Evolutionary conservation across 1,140 invertebrate genomes (phyloP), one percentile per base, ranked within the genome.

Genomic region (Homalodisca vitripennis): DNA sequence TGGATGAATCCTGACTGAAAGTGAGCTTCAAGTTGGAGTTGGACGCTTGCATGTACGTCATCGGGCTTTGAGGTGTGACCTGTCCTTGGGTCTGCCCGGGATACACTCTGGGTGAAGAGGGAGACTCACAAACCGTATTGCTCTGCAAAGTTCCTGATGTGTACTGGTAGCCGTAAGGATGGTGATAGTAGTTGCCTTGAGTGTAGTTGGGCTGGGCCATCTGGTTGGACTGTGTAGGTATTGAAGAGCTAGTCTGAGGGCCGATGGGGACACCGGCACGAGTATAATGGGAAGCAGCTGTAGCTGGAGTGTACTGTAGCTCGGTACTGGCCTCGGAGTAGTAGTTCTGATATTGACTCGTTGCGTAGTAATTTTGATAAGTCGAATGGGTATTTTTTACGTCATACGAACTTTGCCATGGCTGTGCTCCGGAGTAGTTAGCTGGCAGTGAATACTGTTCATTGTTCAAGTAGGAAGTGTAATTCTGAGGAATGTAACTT

Each of bases 31-130:
- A 69, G 13, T 48, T 31, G 20, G 60, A 41, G 47, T 70, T 74
- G 13, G 73, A 72, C 1, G 74, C 74, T 64, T 75, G 73, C 71
- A 75, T 75, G 53, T 75, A 75, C 2, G 73, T 74, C 66, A 73
- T 68, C 6, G 69, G 60, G 41, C 69, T 73, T 27, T 63, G 64
- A 6, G 69, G 69, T n/a, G 69, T 57, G 17, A 51, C 48, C 60
- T 72, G 70, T 20, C 60, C 55, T 55, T 71, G 68, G 29, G 51
- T 29, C 51, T 47, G 69, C 31, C 27, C 62, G 32, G 34, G 51
- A 24, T 31, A 65, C 3, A 48, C 41, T 70, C 31, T 57, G 17
- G n/a, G 34, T 24, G 64, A 32, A 6, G 55, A 31, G 34, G 14
- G 68, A n/a, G 22, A 57, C n/a, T 63, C 48, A n/a, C n/a, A n/a